Evolutionary conservation across 2,888 invertebrate species (phyloP), one percentile per base, ranked within the genome.

Genomic region (Trichogramma dendrolimi): DNA sequence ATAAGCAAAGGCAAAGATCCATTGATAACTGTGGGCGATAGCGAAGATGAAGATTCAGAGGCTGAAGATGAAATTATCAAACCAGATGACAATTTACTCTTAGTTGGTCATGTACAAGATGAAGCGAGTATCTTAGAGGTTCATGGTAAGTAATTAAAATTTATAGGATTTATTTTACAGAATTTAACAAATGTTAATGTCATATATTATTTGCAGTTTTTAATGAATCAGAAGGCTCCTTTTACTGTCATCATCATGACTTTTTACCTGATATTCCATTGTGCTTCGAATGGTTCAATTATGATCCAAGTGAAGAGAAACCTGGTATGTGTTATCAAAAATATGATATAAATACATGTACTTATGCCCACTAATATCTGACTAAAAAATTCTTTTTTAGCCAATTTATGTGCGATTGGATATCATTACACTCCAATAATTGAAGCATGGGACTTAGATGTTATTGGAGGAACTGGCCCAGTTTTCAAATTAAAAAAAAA

Each of bases 361-460:
- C 55, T 27, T 40, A 54, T 38, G 55, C 43, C 8, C 39, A 38
- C 39, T 52, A 39, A 52, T 38, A 52, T 4, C 42, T 40, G 39
- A 57, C 55, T 57, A 14, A 49, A 58, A 59, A 54, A 58, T 44
- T 42, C 46, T 62, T 57, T 69, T 67, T 41, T 62, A 86, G 91
- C 90, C 14, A 97, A 95, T 79, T 86, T 94, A 70, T 90, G 95
- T 71, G 97, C 96, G 0, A 86, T 97, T 61, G 97, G 96, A 8
- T 27, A 27, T 27, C 89, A 89, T 44, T 96, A 98, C 94, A 88
- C 90, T 66, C 91, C 95, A 0, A 85, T 91, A 49, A 96, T 98
- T 61, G 91, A 94, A 71, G 87, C 98, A n/a, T 99, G 97, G 96
- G 96, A 98, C 80, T 80, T 98, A 50, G 97, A 98, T 80, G 84